A percentile compares a stretch with the other conserved stretches of the same genome.
Conservation (phyloP, 2,888 invertebrate genomes). For the Ceratothoa steindachneri region DNA sequence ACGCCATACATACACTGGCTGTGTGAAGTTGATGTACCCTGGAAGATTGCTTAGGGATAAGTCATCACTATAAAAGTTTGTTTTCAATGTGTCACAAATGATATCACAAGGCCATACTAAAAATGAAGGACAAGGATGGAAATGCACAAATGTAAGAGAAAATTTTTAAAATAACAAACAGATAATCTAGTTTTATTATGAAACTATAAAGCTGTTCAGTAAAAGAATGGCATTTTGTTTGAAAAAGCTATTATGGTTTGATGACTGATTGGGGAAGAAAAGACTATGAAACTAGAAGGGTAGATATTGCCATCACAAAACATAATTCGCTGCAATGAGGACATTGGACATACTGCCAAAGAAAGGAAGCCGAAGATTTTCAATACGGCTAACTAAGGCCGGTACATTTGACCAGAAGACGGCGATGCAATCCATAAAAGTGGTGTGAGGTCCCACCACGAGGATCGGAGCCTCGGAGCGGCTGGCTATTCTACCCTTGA, state of each 20-base stretch:
- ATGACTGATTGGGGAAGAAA: neutral
- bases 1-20: conserved; percentile 89
- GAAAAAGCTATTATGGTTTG: too few relatives aligned
- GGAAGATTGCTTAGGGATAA: too few relatives aligned
- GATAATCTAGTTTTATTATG: too few relatives aligned
- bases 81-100: too few relatives aligned
- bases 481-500: conserved; percentile 71
- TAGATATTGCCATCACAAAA: neutral
- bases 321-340: too few relatives aligned
- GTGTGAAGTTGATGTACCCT: conserved; percentile 88
- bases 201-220: too few relatives aligned
- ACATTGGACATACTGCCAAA: conserved; percentile 69
- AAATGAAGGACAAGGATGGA: too few relatives aligned
- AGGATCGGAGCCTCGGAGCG: conserved; percentile 76
- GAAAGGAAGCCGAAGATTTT: conserved; percentile 74
- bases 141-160: too few relatives aligned
- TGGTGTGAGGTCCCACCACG: conserved; percentile 84
- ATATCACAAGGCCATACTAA: too few relatives aligned
- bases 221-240: too few relatives aligned
- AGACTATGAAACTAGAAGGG: neutral
- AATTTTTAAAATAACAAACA: too few relatives aligned
- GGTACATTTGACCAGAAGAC: conserved; percentile 76
- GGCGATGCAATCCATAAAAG: conserved; percentile 82
- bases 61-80: too few relatives aligned
- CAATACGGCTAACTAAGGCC: conserved; percentile 83